Conservation (phyloP, 2,888 invertebrate species). For the Drosophila nr. medialis region DNA sequence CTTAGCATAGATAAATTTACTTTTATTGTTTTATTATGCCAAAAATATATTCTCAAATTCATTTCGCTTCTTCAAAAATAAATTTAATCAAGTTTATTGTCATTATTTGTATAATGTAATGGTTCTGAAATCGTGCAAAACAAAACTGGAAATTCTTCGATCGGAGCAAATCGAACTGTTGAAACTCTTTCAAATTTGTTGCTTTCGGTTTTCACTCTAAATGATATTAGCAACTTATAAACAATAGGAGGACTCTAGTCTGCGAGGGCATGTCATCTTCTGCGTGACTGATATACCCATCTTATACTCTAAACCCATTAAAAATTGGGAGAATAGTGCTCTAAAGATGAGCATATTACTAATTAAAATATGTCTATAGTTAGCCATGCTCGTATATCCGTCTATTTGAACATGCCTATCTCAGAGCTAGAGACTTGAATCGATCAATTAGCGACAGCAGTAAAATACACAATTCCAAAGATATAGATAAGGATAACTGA, state of each 20-base stretch:
- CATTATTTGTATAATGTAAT: not conserved
- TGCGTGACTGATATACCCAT: too few relatives aligned
- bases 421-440: too few relatives aligned
- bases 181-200: not conserved
- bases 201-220: too few relatives aligned
- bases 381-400: too few relatives aligned
- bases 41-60: fast-evolving
- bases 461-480: not conserved
- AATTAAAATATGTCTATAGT: too few relatives aligned
- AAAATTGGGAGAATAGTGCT: not conserved
- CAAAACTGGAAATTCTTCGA: not conserved
- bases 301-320: not conserved
- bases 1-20: too few relatives aligned
- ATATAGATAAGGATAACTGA: not conserved
- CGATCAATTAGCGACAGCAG: not conserved
- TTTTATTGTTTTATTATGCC: not conserved
- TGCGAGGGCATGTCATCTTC: too few relatives aligned
- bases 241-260: too few relatives aligned
- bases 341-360: too few relatives aligned
- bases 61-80: not conserved
- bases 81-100: not conserved
- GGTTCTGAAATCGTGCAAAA: not conserved
- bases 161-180: not conserved
- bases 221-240: not conserved
- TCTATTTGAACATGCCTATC: too few relatives aligned